Evolutionary conservation across 2,888 invertebrate genomes (phyloP), one percentile per base, ranked within the genome.

Genomic region (Neoscelio sp.): DNA sequence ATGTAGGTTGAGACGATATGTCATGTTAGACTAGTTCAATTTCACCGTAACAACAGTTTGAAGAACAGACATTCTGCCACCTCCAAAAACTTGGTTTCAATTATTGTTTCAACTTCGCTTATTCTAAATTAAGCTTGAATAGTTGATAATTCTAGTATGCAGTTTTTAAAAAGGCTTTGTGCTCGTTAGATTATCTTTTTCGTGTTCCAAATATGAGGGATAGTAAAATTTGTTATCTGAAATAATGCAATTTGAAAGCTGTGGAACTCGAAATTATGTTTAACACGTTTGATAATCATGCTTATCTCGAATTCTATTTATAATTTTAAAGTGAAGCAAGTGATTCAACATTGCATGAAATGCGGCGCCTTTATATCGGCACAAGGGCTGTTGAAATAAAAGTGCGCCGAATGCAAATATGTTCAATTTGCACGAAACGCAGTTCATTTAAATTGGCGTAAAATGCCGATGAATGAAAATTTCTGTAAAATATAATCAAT

Each of bases 31-130:
- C n/a, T n/a, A n/a, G n/a, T n/a, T n/a, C n/a, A n/a, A n/a, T n/a
- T n/a, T n/a, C n/a, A n/a, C 23, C 6, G 56, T 56, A 56, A 58
- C 62, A 56, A 68, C 70, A 79, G 44, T 65, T 71, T 67, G 52
- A 71, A 71, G 71, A 78, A 78, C 60, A 65, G 65, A 44, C 71
- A n/a, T n/a, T n/a, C n/a, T n/a, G n/a, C n/a, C n/a, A n/a, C n/a
- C n/a, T n/a, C n/a, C n/a, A n/a, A n/a, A n/a, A n/a, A n/a, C n/a
- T n/a, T n/a, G n/a, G n/a, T n/a, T n/a, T n/a, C n/a, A n/a, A n/a
- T n/a, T n/a, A n/a, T n/a, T n/a, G n/a, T n/a, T n/a, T n/a, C n/a
- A n/a, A n/a, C n/a, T n/a, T n/a, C n/a, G n/a, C n/a, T n/a, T n/a
- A n/a, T n/a, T n/a, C n/a, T n/a, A n/a, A n/a, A n/a, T n/a, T n/a